Evolutionary conservation across 1,140 invertebrate genomes (phyloP).

Genomic region (Diorhabda carinulata): DNA sequence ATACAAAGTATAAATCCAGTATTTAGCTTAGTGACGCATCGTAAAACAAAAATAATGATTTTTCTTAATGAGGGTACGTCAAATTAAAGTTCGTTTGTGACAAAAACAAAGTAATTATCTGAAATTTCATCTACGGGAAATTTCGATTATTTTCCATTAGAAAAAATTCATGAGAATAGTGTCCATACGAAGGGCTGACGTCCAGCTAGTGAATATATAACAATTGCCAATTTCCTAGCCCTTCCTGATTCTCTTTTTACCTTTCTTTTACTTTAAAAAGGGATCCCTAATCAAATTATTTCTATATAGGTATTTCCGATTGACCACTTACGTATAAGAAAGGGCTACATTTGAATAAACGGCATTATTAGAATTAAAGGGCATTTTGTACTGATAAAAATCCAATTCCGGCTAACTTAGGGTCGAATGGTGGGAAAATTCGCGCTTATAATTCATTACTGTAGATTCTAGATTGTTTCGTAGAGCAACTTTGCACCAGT

Average conservation of each 20-base stretch:
- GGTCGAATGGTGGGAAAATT: background rate
- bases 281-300: slow-evolving; percentile 16
- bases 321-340: slow-evolving; percentile 12
- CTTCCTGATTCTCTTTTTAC: slow-evolving; percentile 7
- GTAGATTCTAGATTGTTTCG: background rate
- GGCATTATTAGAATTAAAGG: slow-evolving; percentile 1
- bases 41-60: no score
- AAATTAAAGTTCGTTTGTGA: no score
- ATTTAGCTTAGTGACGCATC: no score
- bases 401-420: slow-evolving; percentile 2
- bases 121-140: no score
- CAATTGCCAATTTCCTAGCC: slow-evolving; percentile 16
- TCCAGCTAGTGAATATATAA: slow-evolving; percentile 9
- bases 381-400: slow-evolving; percentile 15
- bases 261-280: background rate
- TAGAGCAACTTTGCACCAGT: no score
- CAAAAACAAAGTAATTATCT: no score
- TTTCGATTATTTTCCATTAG: no score
- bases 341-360: slow-evolving; percentile 8
- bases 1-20: no score
- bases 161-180: background rate
- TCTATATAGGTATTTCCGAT: slow-evolving; percentile 13
- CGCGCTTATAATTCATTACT: background rate
- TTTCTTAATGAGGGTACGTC: no score
- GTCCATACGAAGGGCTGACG: slow-evolving; percentile 4